Base-by-base conservation (phyloP, 1,140 invertebrate genomes). In the Sminthurides bifidus region DNA sequence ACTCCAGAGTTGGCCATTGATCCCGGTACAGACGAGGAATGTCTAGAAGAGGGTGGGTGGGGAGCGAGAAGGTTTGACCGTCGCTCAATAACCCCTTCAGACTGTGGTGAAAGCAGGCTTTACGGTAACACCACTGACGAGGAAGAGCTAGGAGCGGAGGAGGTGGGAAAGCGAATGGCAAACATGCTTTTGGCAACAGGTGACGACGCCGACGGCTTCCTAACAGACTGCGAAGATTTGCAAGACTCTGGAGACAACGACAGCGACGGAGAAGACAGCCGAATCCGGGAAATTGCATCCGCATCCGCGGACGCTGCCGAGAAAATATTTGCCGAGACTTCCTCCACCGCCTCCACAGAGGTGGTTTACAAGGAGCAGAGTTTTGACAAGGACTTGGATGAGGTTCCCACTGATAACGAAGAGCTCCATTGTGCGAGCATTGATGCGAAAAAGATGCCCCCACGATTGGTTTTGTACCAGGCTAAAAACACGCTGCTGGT, bases 251-350 rank as follows among this genome's bases (percentile, higher is more conserved):
- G 43, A 38, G 56, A 61, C 5, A 56, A 58, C 29, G 31, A 49
- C 14, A 41, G 21, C 46, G 54, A 59, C 3, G 53, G 50, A 23
- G 61, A 60, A 10, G 59, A 59, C 27, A 40, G 50, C 10, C 41
- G 69, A 58, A 61, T 59, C 59, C 31, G 63, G 46, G 61, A 64
- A 21, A 70, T 69, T 59, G 41, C 44, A 40, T 30, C 17, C 26
- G 38, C 56, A 1, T 31, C 46, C 6, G 40, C 38, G 48, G 52
- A 44, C 8, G 52, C 21, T 35, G 52, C 58, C 24, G 45, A 56
- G 12, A 59, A 54, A 10, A 52, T 49, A 30, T 43, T 55, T 43
- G 44, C 55, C 59, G 30, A 46, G 24, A 50, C 24, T 26, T 3
- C 51, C 2, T 26, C 49, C 1, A 19, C 31, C 12, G 43, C 23